Conservation (phyloP, 2,888 invertebrate genomes). For the Epinotia demarniana region DNA sequence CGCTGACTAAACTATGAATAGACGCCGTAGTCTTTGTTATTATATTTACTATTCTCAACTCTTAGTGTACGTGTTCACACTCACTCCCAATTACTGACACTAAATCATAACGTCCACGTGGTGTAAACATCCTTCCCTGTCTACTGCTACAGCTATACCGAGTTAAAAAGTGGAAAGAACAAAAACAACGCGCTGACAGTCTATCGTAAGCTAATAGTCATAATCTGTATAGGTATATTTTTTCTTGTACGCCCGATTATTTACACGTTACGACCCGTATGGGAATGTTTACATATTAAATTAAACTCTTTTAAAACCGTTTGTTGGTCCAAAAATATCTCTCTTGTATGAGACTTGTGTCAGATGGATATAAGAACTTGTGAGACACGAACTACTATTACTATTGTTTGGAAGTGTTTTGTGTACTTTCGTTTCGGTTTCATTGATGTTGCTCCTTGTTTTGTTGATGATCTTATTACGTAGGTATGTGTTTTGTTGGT, state of each 20-base stretch:
- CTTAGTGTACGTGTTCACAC: conserved; percentile 81
- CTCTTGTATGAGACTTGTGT: conserved; percentile 44
- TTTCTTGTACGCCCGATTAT: conserved; percentile 67
- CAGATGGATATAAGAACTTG: conserved; percentile 49
- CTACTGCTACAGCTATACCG: conserved; percentile 48
- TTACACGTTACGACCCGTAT: conserved; percentile 70
- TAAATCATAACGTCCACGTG: conserved; percentile 81
- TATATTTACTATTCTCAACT: conserved; percentile 78
- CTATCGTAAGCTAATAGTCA: conserved; percentile 78
- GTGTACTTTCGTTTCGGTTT: conserved; percentile 41
- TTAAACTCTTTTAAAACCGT: conserved; percentile 65
- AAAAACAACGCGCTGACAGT: conserved; percentile 78
- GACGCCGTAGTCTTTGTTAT: conserved; percentile 74
- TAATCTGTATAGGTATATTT: conserved; percentile 67
- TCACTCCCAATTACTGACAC: conserved; percentile 81
- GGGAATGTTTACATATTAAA: conserved; percentile 80
- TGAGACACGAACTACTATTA: conserved; percentile 43
- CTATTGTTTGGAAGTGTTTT: conserved; percentile 43
- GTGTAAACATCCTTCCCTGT: conserved; percentile 78
- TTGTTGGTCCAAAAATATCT: conserved; percentile 57
- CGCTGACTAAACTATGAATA: conserved; percentile 68
- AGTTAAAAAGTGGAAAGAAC: conserved; percentile 71
- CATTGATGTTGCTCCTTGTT: conserved; percentile 48
- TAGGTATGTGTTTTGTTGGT: conserved; percentile 20
- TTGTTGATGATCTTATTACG: conserved; percentile 44